phyloP scores from a whole-genome alignment of 2,113 vertebrate genomes.

The Lampris incognitus region DNA sequence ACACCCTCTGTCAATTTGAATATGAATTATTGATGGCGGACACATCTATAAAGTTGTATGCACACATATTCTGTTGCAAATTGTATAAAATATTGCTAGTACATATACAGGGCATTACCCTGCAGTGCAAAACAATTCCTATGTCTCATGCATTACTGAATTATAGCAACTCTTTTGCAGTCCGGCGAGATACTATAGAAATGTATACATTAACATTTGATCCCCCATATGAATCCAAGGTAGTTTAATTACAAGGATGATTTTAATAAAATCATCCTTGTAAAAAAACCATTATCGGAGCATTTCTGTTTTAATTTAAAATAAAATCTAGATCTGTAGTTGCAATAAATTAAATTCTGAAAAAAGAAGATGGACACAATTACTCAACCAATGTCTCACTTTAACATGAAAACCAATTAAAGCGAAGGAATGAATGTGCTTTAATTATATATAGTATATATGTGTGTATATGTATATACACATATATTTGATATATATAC shows the following conservation, averaged over 20 bases:
- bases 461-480: not conserved
- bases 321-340: conserved; percentile 13
- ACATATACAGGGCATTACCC: too few relatives aligned
- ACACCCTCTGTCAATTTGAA: conserved; percentile 19
- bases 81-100: not conserved
- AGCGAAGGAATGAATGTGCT: conserved; percentile 3
- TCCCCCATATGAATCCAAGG: conserved; percentile 1
- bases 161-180: not conserved
- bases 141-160: not conserved
- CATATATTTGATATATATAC: too few relatives aligned
- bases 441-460: not conserved
- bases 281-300: not conserved
- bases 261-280: not conserved
- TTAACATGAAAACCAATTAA: conserved; percentile 30
- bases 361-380: not conserved
- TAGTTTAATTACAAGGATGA: conserved; percentile 1
- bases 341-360: conserved; percentile 14
- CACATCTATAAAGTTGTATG: not conserved
- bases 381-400: conserved; percentile 8
- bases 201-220: not conserved
- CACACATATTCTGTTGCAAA: not conserved
- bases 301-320: conserved; percentile 17
- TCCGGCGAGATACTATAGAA: not conserved
- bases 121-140: not conserved
- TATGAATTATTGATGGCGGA: conserved; percentile 45